Base-by-base conservation (phyloP, 2,797 vertebrate genomes). In the Mallotus villosus region DNA sequence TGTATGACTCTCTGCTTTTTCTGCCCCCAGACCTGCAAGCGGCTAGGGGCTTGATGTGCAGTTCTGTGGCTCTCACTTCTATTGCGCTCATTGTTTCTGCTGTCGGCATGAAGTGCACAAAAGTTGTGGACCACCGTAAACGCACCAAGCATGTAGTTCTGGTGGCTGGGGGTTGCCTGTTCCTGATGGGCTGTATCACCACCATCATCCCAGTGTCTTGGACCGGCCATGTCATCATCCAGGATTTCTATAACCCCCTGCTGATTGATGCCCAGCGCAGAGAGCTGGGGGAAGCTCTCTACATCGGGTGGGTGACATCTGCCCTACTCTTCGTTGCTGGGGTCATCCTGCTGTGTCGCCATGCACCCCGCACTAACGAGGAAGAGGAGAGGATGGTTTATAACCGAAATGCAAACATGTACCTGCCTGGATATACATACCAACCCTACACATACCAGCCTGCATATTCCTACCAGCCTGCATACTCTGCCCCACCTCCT, bases 281-380 rank as follows among this genome's bases (percentile, higher is more conserved):
- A 22, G 97, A 99, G 87, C 94, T 98, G 0, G 97, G 97, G 0
- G 95, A 95, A 65, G 96, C 96, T 0, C 93, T 98, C 6, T 98
- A 97, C 84, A 90, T 98, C 1, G 97, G 96, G 62, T 98, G 97
- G 96, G 86, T 84, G 32, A 90, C 95, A 0, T 90, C 93, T 0
- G 91, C 90, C 34, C 78, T 94, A 57, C 94, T 98, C 1, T 79
- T 96, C 4, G 61, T 71, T 0, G 91, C 93, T 0, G 95, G 94
- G 0, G 94, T 96, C 27, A 91, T 92, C 1, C 84, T 95, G 51
- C 87, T 98, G 67, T 95, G 94, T 25, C 94, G 93, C 1, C 93
- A 92, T 3, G 94, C 92, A 8, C 80, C 80, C 0, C 87, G 85
- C 46, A 87, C 92, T 12, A 86, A 86, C 24, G 77, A 88, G 0